Conservation (phyloP, 2,113 vertebrate species). For the Cyanoramphus novaezelandiae region DNA sequence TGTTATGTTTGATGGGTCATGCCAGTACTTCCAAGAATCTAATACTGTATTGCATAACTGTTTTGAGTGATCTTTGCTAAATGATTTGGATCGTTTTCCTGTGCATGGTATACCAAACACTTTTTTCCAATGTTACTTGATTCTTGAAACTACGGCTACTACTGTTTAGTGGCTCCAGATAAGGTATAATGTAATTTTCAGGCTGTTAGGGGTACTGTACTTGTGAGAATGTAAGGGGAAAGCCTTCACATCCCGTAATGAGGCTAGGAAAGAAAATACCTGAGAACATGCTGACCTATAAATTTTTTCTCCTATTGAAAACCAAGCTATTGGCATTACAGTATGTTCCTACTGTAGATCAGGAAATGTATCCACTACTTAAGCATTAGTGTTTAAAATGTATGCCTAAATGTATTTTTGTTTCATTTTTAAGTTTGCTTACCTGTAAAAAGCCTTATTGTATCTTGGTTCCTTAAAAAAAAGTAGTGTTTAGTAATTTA, state of each 20-base stretch:
- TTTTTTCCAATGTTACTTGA: slow-evolving; percentile 13
- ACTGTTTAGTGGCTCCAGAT: not conserved
- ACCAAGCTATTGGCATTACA: slow-evolving; percentile 28
- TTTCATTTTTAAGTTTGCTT: slow-evolving; percentile 66
- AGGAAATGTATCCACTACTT: slow-evolving; percentile 37
- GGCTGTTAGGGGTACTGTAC: not conserved
- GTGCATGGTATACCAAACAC: not conserved
- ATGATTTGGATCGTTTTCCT: not conserved
- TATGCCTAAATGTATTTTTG: slow-evolving; percentile 64
- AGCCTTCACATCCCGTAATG: not conserved
- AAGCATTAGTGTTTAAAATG: slow-evolving; percentile 44
- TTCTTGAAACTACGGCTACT: not conserved
- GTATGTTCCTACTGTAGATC: slow-evolving; percentile 38
- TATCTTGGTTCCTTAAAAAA: slow-evolving; percentile 54
- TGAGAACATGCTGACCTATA: slow-evolving; percentile 19
- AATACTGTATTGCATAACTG: not conserved
- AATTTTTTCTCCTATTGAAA: slow-evolving; percentile 3
- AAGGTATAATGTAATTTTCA: slow-evolving; percentile 14
- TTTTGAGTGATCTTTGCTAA: not conserved
- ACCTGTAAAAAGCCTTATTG: slow-evolving; percentile 67
- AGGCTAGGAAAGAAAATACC: not conserved
- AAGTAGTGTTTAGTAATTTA: slow-evolving; percentile 49
- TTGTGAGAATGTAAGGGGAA: slow-evolving; percentile 17
- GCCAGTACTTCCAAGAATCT: not conserved
- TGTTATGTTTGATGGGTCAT: not conserved